A percentile compares a stretch with the other conserved stretches of the same genome.
These are phyloP conservation scores for Aptenodytes forsteri DNA, from an alignment of 2,113 vertebrate species.

Conservation along the genomic window DNA sequence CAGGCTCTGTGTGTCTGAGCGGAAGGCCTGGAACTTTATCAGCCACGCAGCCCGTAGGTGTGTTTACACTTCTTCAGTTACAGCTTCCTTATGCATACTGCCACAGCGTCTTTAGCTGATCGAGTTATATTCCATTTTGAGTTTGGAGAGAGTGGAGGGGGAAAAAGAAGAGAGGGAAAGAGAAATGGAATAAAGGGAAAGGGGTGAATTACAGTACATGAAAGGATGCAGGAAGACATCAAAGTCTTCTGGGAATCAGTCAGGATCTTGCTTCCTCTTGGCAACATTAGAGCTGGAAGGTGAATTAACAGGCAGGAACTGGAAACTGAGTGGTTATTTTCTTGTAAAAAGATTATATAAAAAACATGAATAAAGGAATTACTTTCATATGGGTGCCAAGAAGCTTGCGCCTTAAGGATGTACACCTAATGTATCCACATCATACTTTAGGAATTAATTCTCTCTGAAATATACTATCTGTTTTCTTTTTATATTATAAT, in stretches of 20 bases:
- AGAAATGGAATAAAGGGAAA: background rate
- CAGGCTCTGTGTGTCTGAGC: background rate
- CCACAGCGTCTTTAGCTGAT: background rate
- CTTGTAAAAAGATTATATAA: background rate
- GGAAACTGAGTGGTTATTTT: background rate
- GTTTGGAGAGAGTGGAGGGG: background rate
- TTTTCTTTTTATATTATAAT: background rate
- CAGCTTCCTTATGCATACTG: background rate
- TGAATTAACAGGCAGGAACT: background rate
- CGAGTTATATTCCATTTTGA: background rate
- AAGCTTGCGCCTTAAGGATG: background rate
- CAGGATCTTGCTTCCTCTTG: background rate
- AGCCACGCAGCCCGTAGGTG: background rate
- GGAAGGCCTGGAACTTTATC: background rate
- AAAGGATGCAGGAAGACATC: background rate
- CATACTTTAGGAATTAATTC: background rate
- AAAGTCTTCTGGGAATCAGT: background rate
- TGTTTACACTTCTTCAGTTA: background rate
- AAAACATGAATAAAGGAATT: background rate
- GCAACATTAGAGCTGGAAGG: background rate
- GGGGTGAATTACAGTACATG: background rate
- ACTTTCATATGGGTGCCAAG: rapidly evolving
- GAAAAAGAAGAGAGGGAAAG: background rate
- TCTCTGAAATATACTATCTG: background rate
- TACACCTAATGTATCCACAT: background rate